A percentile compares a stretch with the other conserved stretches of the same genome.
Evolutionary conservation across 2,113 vertebrate genomes (phyloP).

Genomic region (Hipposideros armiger): DNA sequence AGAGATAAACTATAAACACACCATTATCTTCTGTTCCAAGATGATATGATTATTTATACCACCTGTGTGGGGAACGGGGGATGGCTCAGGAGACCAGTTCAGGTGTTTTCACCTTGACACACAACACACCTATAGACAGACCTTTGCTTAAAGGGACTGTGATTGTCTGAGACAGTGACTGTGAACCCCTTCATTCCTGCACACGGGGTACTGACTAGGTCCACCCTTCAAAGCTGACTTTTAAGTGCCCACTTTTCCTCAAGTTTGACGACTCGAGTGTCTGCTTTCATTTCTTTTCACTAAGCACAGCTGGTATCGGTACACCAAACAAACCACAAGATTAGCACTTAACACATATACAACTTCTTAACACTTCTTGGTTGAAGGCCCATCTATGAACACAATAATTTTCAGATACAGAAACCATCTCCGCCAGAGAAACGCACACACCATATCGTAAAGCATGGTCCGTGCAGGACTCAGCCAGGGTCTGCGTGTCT

Average conservation of each 20-base stretch:
- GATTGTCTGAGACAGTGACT: neutral
- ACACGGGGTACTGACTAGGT: rapidly evolving
- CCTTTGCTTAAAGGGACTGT: neutral
- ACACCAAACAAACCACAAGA: neutral
- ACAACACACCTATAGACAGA: neutral
- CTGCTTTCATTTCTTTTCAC: neutral
- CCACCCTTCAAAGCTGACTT: neutral
- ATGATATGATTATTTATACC: neutral
- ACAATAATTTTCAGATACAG: neutral
- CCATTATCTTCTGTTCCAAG: neutral
- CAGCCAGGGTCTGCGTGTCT: constrained; percentile 73
- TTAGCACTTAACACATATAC: neutral
- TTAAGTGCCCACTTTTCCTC: neutral
- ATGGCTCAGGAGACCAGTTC: neutral
- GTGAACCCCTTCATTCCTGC: neutral
- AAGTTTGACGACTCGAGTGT: neutral
- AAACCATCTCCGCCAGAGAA: neutral
- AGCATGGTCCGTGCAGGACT: neutral
- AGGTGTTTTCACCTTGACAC: neutral
- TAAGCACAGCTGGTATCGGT: neutral
- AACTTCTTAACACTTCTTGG: neutral
- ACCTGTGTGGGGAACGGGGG: too few species aligned
- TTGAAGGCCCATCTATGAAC: neutral
- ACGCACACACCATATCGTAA: neutral
- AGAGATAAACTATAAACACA: neutral